Conservation (phyloP, 2,113 vertebrate species). For the Oncorhynchus gorbuscha region DNA sequence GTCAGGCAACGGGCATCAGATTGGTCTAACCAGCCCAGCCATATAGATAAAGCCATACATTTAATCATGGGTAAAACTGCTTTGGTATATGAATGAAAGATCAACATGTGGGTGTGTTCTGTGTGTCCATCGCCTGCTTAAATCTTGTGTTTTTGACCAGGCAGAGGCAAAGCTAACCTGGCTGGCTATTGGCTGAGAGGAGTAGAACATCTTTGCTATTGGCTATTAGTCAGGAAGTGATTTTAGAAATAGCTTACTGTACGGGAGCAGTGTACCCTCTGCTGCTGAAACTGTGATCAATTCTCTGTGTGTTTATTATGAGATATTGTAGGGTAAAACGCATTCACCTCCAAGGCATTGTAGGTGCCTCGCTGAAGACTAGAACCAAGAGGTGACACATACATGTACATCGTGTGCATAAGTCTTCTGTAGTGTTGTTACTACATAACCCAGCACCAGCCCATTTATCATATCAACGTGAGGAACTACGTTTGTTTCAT, state of each 20-base stretch:
- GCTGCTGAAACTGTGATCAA: slow-evolving; percentile 18
- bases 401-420: slow-evolving; percentile 8
- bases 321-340: neutral
- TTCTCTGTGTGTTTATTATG: neutral
- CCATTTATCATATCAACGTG: neutral
- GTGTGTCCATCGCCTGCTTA: too few relatives aligned
- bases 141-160: neutral
- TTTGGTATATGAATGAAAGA: slow-evolving; percentile 9
- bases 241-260: neutral
- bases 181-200: neutral
- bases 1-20: too few relatives aligned
- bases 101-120: neutral
- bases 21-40: slow-evolving; percentile 4
- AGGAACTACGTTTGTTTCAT: neutral
- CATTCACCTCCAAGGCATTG: slow-evolving; percentile 12
- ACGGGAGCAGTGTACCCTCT: slow-evolving; percentile 24
- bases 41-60: slow-evolving; percentile 11
- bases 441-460: neutral
- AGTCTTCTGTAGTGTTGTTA: neutral
- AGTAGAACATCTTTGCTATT: too few relatives aligned
- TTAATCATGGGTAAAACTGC: slow-evolving; percentile 17
- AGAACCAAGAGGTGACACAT: neutral
- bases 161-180: too few relatives aligned
- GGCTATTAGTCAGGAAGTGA: neutral
- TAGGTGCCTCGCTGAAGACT: slow-evolving; percentile 15